Evolutionary conservation across 2,797 vertebrate genomes (phyloP).

Genomic region (Hapalemur alaotrensis): DNA sequence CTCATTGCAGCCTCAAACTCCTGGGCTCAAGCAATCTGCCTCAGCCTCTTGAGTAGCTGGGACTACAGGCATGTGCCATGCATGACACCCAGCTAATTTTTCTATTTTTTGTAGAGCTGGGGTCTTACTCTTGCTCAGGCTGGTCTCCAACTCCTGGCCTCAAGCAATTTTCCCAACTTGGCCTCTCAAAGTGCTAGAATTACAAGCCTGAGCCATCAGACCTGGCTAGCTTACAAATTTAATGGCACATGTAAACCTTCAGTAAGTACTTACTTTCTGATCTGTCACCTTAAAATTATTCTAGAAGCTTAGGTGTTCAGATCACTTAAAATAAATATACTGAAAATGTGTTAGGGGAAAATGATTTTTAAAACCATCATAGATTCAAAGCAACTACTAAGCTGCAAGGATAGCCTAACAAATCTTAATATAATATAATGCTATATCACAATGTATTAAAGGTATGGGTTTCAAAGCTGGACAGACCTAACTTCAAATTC

Average conservation of each 20-base stretch:
- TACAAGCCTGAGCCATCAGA: neutral
- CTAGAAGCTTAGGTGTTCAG: neutral
- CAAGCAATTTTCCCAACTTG: neutral
- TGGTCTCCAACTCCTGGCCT: neutral
- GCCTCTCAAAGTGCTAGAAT: neutral
- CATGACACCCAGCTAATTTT: neutral
- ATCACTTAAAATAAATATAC: conserved; percentile 20
- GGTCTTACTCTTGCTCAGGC: neutral
- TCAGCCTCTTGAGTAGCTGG: too few relatives aligned
- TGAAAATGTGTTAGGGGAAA: neutral
- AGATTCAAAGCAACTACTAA: conserved; percentile 35
- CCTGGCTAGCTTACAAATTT: neutral
- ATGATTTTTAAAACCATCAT: conserved; percentile 5
- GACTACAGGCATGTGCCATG: too few relatives aligned
- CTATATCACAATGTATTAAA: neutral
- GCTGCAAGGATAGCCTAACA: neutral
- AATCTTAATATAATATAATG: neutral
- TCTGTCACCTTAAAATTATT: conserved; percentile 16
- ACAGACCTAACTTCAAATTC: neutral
- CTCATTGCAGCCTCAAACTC: too few relatives aligned
- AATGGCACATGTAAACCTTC: neutral
- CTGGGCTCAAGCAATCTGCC: too few relatives aligned
- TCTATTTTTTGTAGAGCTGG: neutral
- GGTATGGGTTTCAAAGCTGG: neutral
- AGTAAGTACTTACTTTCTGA: neutral